Evolutionary conservation across 2,888 invertebrate genomes (phyloP), one percentile per base, ranked within the genome.

Genomic region (Aphelenchoides bicaudatus): DNA sequence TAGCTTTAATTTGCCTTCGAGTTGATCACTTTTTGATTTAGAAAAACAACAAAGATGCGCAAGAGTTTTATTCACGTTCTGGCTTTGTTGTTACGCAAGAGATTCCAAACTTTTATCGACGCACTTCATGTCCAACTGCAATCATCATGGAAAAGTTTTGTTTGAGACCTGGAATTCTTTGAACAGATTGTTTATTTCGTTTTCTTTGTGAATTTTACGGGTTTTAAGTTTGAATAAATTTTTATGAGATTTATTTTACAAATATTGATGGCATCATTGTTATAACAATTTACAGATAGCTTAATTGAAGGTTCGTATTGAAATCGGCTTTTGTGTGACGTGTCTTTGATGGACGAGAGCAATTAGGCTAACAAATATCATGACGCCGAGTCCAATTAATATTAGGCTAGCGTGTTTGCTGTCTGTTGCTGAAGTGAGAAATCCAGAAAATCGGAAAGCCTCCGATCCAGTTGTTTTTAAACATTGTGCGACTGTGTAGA

Each of bases 401-500:
- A 43, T 8, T 25, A 19, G 25, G 25, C 43, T 25, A 25, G 21
- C 23, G 23, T 43, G 43, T 43, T n/a, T 6, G 43, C 16, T 21
- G 43, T 43, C 43, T 19, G 23, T 8, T 8, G 43, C 16, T 21
- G 43, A 19, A 25, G 43, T 19, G 6, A 43, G 43, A 43, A 63
- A 61, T 5, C 61, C 61, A 29, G 56, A 64, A 29, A 65, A 65
- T 8, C 23, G 46, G 39, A 61, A 46, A 0, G 47, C 58, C 43
- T 62, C 61, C 27, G 21, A 29, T 8, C 62, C 62, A 16, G 55
- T 27, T 8, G 64, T 64, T 38, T 43, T 37, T 10, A 56, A 30
- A 27, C 64, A 64, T 37, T 65, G 34, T 13, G 61, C 29, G 13
- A 64, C 57, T 23, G 65, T 65, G 39, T 61, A 58, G 10, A 64